Evolutionary conservation across 2,113 vertebrate genomes (phyloP).

Genomic region (Engystomops pustulosus): DNA sequence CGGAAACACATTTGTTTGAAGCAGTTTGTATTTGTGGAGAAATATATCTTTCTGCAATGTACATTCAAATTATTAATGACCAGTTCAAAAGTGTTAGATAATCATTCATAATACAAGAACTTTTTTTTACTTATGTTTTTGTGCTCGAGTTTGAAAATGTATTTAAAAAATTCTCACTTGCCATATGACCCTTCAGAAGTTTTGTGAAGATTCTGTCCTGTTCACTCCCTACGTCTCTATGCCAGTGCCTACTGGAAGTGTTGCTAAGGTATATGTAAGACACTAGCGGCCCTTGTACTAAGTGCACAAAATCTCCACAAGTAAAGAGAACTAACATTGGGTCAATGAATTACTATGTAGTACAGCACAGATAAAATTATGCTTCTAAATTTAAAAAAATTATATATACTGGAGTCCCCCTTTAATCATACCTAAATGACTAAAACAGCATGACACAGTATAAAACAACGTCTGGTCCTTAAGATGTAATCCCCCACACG

Average conservation of each 20-base stretch:
- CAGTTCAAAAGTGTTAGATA: no score
- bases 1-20: no score
- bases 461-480: not conserved
- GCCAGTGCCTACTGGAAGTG: not conserved
- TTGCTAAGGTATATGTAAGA: not conserved
- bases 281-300: not conserved
- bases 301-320: not conserved
- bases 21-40: no score
- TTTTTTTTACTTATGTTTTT: no score
- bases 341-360: not conserved
- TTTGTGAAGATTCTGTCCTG: no score
- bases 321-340: not conserved
- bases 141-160: no score
- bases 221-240: no score
- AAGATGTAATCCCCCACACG: constrained; percentile 39
- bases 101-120: no score
- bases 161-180: no score
- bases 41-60: no score
- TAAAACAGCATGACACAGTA: not conserved
- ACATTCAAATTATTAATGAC: no score
- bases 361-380: not conserved
- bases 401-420: not conserved
- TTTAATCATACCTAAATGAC: not conserved
- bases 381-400: not conserved
- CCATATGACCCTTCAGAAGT: no score